Evolutionary conservation across 2,888 invertebrate species (phyloP).

Genomic region (Eupithecia abbreviata): DNA sequence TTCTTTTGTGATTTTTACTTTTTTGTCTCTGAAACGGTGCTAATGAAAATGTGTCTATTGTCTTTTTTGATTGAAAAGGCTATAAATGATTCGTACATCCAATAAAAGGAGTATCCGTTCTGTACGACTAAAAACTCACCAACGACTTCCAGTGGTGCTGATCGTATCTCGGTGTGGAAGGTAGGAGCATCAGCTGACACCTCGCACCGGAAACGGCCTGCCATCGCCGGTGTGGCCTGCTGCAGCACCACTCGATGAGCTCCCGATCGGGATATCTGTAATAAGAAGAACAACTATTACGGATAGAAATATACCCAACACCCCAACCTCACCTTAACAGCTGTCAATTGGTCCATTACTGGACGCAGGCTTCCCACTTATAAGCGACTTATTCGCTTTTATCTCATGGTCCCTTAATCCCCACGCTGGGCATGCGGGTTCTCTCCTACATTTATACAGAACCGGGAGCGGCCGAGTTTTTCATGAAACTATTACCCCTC

Average conservation of each 20-base stretch:
- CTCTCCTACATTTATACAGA: background rate
- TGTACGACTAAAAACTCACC: constrained; percentile 80
- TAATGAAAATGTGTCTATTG: background rate
- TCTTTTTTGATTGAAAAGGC: background rate
- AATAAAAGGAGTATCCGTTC: background rate
- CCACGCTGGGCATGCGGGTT: no score
- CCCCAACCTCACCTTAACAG: background rate
- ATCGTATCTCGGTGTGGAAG: constrained; percentile 87
- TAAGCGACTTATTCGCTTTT: no score
- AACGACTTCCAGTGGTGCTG: constrained; percentile 88
- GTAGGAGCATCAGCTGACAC: constrained; percentile 89
- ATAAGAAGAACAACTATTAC: background rate
- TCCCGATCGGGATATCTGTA: constrained; percentile 83
- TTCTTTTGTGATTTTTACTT: background rate
- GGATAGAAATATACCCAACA: background rate
- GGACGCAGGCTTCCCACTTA: no score
- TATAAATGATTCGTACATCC: background rate
- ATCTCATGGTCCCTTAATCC: no score
- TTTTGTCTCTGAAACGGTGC: background rate
- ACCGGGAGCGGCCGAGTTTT: background rate
- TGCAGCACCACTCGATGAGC: constrained; percentile 86
- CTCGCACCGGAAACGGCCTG: constrained; percentile 89
- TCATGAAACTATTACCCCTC: background rate
- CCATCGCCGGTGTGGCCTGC: constrained; percentile 87
- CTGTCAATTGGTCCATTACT: no score